Evolutionary conservation across 2,797 vertebrate genomes (phyloP), one percentile per base, ranked within the genome.

Genomic region (Scleropages formosus): DNA sequence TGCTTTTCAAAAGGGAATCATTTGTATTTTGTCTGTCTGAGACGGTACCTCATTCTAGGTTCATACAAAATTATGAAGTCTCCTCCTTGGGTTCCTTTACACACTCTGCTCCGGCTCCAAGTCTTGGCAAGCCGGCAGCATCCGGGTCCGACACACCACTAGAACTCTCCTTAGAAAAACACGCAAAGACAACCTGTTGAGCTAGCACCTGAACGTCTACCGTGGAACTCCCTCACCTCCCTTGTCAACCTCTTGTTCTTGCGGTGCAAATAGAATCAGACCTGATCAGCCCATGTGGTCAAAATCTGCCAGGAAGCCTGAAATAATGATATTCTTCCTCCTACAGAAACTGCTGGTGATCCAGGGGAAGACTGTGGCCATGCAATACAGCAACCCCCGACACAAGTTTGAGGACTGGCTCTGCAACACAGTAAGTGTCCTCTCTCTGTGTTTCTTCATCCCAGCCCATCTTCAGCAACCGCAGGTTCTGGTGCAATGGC

Each of bases 391-490:
- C 89, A 95, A 98, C 86, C 96, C 96, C 78, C 94, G 95, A 77
- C 97, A 97, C 89, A 98, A 98, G 84, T 98, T 96, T 93, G 97
- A 98, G 89, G 98, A 99, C 85, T 99, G 98, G 98, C 96, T 99
- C 84, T 99, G 98, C 92, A 98, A 95, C 91, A 97, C 97, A 89
- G 98, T 99, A 94, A 84, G 87, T 91, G 77, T 31, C 20, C 12
- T 22, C 24, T 10, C 18, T 16, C 7, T 8, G n/a, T 46, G 16
- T 56, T 11, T 26, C 44, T 39, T 20, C n/a, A 12, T 24, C 10
- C 7, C 4, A 22, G 2, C 3, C n/a, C 8, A 22, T 9, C 3
- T 22, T 22, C 22, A 61, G n/a, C 16, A n/a, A 11, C 24, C 44
- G 56, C 12, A 18, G 70, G 53, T 56, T 72, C 15, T 51, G 46